Conservation (phyloP, 2,113 vertebrate genomes). For the Alligator sinensis region DNA sequence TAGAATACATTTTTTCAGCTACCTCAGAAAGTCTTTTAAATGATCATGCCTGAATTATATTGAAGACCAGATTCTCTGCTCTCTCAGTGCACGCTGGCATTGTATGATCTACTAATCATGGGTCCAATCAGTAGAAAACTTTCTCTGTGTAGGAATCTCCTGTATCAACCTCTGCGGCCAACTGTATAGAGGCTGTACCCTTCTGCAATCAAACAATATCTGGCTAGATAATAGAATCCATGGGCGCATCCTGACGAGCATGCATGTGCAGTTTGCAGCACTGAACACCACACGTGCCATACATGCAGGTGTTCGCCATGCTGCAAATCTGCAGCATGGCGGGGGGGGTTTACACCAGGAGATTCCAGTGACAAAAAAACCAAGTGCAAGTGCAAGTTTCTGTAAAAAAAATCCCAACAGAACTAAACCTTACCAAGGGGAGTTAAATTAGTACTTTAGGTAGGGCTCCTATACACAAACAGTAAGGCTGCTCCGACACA, state of each 20-base stretch:
- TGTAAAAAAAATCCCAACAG: neutral
- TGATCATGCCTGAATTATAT: constrained; percentile 54
- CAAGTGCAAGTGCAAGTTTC: neutral
- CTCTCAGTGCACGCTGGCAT: neutral
- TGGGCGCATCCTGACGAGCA: too few relatives aligned
- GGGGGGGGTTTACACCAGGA: too few relatives aligned
- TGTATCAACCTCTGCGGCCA: constrained; percentile 28
- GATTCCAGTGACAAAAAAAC: too few relatives aligned
- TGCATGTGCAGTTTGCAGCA: too few relatives aligned
- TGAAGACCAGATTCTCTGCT: neutral
- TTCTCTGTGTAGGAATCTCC: constrained; percentile 52
- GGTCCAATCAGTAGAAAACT: constrained; percentile 43
- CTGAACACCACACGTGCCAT: too few relatives aligned
- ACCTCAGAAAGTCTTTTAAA: constrained; percentile 55
- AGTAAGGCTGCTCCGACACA: too few relatives aligned
- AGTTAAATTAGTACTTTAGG: neutral
- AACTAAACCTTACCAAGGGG: neutral
- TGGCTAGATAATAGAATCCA: neutral
- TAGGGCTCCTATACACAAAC: neutral
- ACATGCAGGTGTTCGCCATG: too few relatives aligned
- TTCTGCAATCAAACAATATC: constrained; percentile 17
- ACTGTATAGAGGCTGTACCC: neutral
- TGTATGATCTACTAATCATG: constrained; percentile 43
- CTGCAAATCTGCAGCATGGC: too few relatives aligned
- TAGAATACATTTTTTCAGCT: constrained; percentile 51